Percentiles rank a stretch among this genome's conserved stretches.
phyloP scores from a whole-genome alignment of 2,113 vertebrate genomes.

The Acrocephalus kingi region DNA sequence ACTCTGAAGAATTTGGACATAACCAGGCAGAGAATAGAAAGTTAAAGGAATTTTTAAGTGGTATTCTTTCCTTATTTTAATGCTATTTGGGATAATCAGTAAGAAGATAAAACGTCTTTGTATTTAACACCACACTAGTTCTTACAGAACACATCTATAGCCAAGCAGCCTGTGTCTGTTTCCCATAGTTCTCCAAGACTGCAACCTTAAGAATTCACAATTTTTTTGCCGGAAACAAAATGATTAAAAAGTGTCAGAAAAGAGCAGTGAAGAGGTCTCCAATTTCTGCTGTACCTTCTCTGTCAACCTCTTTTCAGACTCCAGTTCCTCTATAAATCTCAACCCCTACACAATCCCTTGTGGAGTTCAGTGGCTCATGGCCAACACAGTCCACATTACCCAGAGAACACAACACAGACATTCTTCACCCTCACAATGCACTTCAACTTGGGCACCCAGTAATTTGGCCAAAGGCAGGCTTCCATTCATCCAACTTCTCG shows the following conservation, averaged over 20 bases:
- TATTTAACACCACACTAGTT: neutral
- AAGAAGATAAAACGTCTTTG: neutral
- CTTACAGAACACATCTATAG: neutral
- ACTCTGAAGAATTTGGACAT: neutral
- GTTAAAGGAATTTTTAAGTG: neutral
- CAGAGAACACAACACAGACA: neutral
- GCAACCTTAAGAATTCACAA: neutral
- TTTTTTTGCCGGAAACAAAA: neutral
- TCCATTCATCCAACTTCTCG: constrained; percentile 47
- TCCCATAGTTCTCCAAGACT: neutral
- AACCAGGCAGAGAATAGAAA: neutral
- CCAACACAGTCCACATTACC: neutral
- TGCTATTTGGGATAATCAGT: neutral
- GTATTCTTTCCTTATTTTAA: neutral
- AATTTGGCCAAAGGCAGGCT: constrained; percentile 50
- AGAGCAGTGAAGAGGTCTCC: constrained; percentile 29
- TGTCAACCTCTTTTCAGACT: neutral
- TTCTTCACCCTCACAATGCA: constrained; percentile 50
- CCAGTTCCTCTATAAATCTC: constrained; percentile 29
- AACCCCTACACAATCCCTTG: neutral
- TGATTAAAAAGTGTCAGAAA: constrained; percentile 32
- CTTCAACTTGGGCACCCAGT: constrained; percentile 10
- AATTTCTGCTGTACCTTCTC: constrained; percentile 35
- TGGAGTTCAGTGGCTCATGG: neutral
- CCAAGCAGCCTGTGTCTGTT: neutral